Percentiles rank a stretch among this genome's conserved stretches.
Evolutionary conservation across 2,113 vertebrate species (phyloP).

Genomic region (Bombycilla garrulus): DNA sequence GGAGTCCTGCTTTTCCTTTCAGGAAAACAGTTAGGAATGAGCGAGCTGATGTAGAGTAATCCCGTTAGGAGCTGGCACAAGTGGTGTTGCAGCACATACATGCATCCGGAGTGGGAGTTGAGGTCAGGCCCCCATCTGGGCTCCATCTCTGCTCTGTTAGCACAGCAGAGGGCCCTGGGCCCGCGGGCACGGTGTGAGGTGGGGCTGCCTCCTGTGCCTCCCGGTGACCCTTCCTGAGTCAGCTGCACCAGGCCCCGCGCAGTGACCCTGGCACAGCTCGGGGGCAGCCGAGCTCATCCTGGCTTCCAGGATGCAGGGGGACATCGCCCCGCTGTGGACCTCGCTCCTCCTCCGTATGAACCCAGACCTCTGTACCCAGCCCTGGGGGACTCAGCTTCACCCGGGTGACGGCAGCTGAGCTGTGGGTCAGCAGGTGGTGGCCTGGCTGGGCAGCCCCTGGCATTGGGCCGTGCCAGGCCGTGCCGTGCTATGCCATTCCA

Average conservation of each 20-base stretch:
- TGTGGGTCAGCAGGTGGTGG: not conserved
- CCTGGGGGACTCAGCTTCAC: rapidly evolving
- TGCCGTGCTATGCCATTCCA: too few species aligned
- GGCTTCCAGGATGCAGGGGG: rapidly evolving
- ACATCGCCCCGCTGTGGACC: rapidly evolving
- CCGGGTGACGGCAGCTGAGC: not conserved
- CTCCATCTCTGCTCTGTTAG: not conserved
- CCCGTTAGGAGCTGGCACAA: not conserved
- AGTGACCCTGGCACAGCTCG: not conserved
- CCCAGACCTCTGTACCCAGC: not conserved
- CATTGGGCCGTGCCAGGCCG: too few species aligned
- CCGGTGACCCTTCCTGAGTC: not conserved
- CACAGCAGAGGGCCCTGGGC: not conserved
- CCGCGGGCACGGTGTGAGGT: too few species aligned
- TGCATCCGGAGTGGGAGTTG: not conserved
- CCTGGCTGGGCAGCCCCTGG: not conserved
- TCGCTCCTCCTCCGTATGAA: rapidly evolving
- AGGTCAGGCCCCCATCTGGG: not conserved
- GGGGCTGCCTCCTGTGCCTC: not conserved
- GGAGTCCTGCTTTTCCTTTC: not conserved
- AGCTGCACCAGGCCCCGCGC: not conserved
- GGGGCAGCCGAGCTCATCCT: not conserved
- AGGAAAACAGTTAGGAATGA: not conserved
- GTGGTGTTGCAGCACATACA: not conserved
- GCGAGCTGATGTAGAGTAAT: not conserved